Percentiles rank a stretch among this genome's conserved stretches.
Evolutionary conservation across 1,140 invertebrate species (phyloP).

Genomic region (Euura saliciscinereae): DNA sequence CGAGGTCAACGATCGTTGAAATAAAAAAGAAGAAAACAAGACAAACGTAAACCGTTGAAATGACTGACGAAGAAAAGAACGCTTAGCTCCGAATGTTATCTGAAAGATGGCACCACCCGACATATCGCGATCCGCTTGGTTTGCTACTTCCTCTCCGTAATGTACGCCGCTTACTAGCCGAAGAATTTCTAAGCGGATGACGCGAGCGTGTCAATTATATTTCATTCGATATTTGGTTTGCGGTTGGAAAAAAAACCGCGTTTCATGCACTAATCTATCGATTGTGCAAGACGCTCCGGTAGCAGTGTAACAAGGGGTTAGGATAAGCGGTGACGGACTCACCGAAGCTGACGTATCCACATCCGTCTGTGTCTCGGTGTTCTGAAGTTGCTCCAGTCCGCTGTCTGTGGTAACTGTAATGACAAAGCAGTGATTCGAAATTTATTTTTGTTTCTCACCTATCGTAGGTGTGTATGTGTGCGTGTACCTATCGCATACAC

Average conservation of each 20-base stretch:
- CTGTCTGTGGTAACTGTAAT: constrained; percentile 40
- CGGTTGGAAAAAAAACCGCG: neutral
- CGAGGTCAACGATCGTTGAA: no score
- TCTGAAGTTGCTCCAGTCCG: constrained; percentile 33
- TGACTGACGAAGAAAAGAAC: no score
- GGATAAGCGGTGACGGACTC: constrained; percentile 21
- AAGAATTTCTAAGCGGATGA: neutral
- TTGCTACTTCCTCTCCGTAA: no score
- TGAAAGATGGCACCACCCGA: neutral
- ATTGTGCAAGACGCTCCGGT: no score
- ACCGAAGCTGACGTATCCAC: constrained; percentile 45
- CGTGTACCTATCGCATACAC: neutral
- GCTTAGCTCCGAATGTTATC: neutral
- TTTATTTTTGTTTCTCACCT: neutral
- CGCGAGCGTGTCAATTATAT: constrained; percentile 9
- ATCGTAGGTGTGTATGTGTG: neutral
- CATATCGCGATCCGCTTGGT: neutral
- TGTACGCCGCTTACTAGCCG: no score
- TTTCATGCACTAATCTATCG: neutral
- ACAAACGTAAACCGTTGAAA: no score
- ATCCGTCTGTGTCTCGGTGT: constrained; percentile 43
- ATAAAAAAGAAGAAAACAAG: no score
- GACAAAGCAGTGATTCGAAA: constrained; percentile 7
- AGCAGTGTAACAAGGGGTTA: no score
- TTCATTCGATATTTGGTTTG: constrained; percentile 4